These are phyloP conservation scores for Cephus pulcher DNA, from an alignment of 2,888 invertebrate genomes.

Conservation along the genomic window DNA sequence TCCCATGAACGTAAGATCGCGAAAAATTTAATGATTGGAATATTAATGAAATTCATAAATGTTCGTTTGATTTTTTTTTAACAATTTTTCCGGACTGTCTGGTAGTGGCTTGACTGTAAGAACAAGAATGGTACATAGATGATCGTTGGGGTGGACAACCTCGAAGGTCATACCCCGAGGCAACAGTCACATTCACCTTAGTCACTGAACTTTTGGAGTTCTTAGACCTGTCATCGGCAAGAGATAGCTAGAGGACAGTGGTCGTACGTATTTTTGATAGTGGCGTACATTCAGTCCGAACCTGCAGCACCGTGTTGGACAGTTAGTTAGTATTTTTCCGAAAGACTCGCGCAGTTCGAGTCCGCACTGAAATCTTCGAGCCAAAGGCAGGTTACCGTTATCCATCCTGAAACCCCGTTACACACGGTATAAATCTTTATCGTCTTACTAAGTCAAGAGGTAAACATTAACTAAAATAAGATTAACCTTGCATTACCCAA, in stretches of 20 bases:
- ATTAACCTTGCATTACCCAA: not conserved
- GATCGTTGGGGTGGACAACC: constrained; percentile 23
- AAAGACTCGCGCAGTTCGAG: constrained; percentile 5
- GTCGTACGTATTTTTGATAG: constrained; percentile 13
- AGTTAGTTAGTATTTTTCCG: constrained; percentile 14
- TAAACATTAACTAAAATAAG: not conserved
- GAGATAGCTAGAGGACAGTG: constrained; percentile 3
- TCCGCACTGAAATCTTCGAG: not conserved
- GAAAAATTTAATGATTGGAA: not conserved
- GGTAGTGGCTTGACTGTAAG: not conserved
- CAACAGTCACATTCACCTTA: constrained; percentile 21
- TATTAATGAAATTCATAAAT: not conserved
- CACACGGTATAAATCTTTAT: not conserved
- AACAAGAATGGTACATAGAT: not conserved
- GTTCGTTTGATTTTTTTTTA: not conserved
- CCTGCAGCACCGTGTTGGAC: constrained; percentile 11
- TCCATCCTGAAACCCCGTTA: not conserved
- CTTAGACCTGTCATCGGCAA: constrained; percentile 16
- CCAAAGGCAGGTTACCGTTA: not conserved
- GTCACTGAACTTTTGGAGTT: constrained; percentile 22
- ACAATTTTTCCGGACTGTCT: not conserved
- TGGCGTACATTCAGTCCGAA: constrained; percentile 9
- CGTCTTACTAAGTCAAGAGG: not conserved
- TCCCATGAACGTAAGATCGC: not conserved
- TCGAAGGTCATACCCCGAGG: constrained; percentile 23